These are phyloP conservation scores for Ptychodera flava DNA, from an alignment of 35 echinoderm and acorn worm species.

Conservation along the genomic window DNA sequence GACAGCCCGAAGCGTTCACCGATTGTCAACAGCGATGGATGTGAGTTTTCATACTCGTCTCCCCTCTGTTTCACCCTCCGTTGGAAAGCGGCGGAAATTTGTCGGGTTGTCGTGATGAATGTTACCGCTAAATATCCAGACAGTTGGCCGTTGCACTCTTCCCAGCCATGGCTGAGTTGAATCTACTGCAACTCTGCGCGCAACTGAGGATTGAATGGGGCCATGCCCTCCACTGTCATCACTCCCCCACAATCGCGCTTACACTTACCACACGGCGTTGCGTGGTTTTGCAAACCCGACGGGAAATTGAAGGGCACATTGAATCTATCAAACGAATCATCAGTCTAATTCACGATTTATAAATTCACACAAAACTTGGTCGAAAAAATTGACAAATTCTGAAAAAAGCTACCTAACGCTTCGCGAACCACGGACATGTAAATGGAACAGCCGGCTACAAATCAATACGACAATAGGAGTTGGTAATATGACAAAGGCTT, in stretches of 20 bases:
- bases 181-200: no score
- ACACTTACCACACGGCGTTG: not conserved
- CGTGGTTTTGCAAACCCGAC: not conserved
- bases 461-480: not conserved
- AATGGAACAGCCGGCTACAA: not conserved
- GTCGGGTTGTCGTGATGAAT: not conserved
- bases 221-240: no score
- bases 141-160: no score
- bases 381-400: not conserved
- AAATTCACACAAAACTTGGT: not conserved
- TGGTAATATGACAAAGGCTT: not conserved
- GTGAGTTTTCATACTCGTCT: not conserved
- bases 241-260: no score
- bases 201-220: no score
- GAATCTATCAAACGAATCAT: no score
- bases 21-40: not conserved
- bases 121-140: no score
- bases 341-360: not conserved
- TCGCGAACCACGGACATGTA: not conserved
- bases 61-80: not conserved
- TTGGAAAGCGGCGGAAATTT: not conserved
- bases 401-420: not conserved
- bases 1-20: not conserved
- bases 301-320: no score
- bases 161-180: no score